Base-by-base conservation (phyloP, 2,797 vertebrate species). In the Pantherophis vulpinus region DNA sequence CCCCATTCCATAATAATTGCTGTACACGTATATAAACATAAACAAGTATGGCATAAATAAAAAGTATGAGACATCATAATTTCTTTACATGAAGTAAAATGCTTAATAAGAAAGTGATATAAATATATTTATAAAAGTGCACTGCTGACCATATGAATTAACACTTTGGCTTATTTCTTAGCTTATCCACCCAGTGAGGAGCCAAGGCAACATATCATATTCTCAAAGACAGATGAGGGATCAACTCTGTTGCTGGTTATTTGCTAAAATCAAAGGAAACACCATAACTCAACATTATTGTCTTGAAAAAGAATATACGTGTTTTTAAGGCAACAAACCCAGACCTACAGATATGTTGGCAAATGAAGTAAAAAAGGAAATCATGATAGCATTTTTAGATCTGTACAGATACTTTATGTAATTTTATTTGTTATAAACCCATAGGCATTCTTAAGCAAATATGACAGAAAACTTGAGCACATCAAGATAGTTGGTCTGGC, bases 51-150 rank as follows among this genome's bases (percentile, higher is more conserved):
- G 98, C 98, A 99, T 99, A 99, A 99, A 99, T 98, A 98, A 98
- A 96, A 96, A 97, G 96, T 96, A 98, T 97, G 95, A 97, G 97
- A 96, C 97, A 98, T 98, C 92, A 90, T 60, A 97, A 90, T 93
- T 93, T 93, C 79, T 96, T 97, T 98, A 98, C 96, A 98, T 98
- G 97, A 98, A 96, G 97, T 97, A 98, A 97, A 98, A 98, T 98
- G 97, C 97, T 98, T 90, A 93, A 83, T 88, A 89, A 97, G 98
- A 97, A 97, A 97, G 97, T 95, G 96, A 98, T 98, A 98, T 96
- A 97, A 98, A 98, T 98, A 98, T 98, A 98, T 98, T 99, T 98
- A 98, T 98, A 98, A 98, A 99, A 99, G 98, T 99, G 99, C 99
- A 99, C 98, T 97, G 97, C 97, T 97, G 97, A 96, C 98, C 97